Evolutionary conservation across 2,797 vertebrate genomes (phyloP).

Genomic region (Arctocebus calabarensis): DNA sequence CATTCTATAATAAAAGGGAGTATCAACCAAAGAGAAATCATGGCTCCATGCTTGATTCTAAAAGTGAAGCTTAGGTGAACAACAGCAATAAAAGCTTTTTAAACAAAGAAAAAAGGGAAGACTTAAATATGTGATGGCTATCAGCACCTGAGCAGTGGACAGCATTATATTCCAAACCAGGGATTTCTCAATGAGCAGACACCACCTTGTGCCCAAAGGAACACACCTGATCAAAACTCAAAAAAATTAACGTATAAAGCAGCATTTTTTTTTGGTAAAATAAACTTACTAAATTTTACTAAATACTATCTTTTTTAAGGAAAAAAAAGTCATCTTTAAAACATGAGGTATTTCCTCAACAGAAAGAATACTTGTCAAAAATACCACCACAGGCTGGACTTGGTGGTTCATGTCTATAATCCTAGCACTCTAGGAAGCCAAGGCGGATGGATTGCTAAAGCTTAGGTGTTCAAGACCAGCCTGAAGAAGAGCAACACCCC

Average conservation of each 20-base stretch:
- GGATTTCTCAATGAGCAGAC: neutral
- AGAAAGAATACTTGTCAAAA: conserved; percentile 46
- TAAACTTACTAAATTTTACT: conserved; percentile 22
- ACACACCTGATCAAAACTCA: neutral
- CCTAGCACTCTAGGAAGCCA: too few relatives aligned
- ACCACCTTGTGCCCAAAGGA: neutral
- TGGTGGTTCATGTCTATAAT: too few relatives aligned
- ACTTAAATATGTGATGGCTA: neutral
- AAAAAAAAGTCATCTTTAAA: conserved; percentile 49
- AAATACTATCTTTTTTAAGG: conserved; percentile 15
- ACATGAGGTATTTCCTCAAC: conserved; percentile 21
- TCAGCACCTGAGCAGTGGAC: neutral
- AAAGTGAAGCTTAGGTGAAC: neutral
- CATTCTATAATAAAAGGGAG: neutral
- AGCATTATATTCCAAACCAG: neutral
- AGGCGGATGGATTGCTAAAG: too few relatives aligned
- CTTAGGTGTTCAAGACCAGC: too few relatives aligned
- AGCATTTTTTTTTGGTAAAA: neutral
- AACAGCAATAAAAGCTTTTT: neutral
- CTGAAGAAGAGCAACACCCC: too few relatives aligned
- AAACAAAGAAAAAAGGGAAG: neutral
- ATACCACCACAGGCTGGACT: neutral
- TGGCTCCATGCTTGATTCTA: neutral
- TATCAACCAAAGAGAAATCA: neutral
- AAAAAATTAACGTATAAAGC: conserved; percentile 19